A percentile compares a stretch with the other conserved stretches of the same genome.
Evolutionary conservation across 2,797 vertebrate genomes (phyloP).

Genomic region (Karalla daura): DNA sequence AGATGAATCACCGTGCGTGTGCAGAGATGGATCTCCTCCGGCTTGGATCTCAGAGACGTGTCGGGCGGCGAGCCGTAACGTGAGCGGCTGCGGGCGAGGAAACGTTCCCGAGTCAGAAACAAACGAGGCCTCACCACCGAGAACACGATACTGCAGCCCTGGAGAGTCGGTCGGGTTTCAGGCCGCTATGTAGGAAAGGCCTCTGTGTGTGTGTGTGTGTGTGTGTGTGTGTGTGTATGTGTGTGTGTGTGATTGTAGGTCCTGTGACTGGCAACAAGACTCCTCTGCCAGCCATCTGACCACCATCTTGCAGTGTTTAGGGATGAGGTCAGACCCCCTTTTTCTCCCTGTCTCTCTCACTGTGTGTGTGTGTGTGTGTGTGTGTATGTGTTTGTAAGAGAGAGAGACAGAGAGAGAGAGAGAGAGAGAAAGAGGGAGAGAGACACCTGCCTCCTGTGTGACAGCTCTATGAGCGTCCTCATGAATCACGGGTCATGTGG

Average conservation of each 20-base stretch:
- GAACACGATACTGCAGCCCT: conserved; percentile 56
- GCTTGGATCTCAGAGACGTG: no score
- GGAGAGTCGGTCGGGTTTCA: conserved; percentile 55
- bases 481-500: conserved; percentile 98
- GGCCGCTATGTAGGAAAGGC: conserved; percentile 80
- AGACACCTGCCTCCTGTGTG: conserved; percentile 95
- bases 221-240: conserved; percentile 6
- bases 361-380: conserved; percentile 25
- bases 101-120: conserved; percentile 33
- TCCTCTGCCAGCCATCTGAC: conserved; percentile 54
- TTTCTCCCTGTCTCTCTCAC: conserved; percentile 65
- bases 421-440: conserved; percentile 29
- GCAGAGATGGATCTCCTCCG: not conserved
- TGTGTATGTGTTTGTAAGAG: conserved; percentile 15
- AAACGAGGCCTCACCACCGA: conserved; percentile 30
- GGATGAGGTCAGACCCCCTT: conserved; percentile 94
- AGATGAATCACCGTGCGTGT: not conserved
- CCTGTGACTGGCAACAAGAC: conserved; percentile 86
- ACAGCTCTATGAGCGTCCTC: conserved; percentile 96
- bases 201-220: conserved; percentile 9
- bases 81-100: conserved; percentile 12
- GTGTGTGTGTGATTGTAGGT: conserved; percentile 59
- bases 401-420: conserved; percentile 11
- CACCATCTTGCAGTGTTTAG: conserved; percentile 88
- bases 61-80: not conserved